Evolutionary conservation across 2,797 vertebrate genomes (phyloP).

Genomic region (Lutra lutra): DNA sequence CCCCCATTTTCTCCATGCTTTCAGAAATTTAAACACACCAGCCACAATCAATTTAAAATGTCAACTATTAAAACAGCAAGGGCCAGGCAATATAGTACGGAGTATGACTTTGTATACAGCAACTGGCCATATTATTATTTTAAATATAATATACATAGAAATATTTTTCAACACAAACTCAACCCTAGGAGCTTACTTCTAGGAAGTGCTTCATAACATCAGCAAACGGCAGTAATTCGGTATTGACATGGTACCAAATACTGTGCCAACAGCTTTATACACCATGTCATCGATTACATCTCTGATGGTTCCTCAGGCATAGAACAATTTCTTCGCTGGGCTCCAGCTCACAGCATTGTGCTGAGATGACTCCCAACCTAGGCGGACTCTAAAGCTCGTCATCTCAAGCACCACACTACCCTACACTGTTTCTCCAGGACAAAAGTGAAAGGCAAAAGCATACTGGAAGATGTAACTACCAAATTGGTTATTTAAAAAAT

Average conservation of each 20-base stretch:
- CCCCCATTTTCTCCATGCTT: not conserved
- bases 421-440: not conserved
- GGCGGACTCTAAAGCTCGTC: not conserved
- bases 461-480: not conserved
- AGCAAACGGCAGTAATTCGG: not conserved
- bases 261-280: not conserved
- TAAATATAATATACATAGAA: not conserved
- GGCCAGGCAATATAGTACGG: not conserved
- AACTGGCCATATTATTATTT: not conserved
- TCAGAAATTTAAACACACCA: not conserved
- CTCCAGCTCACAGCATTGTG: not conserved
- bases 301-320: not conserved
- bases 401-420: not conserved
- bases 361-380: not conserved
- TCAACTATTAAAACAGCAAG: not conserved
- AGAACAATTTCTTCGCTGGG: not conserved
- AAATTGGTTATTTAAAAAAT: not conserved
- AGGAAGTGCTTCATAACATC: not conserved
- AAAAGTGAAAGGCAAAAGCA: not conserved
- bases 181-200: not conserved
- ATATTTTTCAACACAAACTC: not conserved
- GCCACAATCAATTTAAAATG: constrained; percentile 1
- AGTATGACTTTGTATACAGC: not conserved
- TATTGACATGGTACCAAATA: not conserved
- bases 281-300: not conserved